Evolutionary conservation across 2,113 vertebrate genomes (phyloP).

Genomic region (Alectura lathami): DNA sequence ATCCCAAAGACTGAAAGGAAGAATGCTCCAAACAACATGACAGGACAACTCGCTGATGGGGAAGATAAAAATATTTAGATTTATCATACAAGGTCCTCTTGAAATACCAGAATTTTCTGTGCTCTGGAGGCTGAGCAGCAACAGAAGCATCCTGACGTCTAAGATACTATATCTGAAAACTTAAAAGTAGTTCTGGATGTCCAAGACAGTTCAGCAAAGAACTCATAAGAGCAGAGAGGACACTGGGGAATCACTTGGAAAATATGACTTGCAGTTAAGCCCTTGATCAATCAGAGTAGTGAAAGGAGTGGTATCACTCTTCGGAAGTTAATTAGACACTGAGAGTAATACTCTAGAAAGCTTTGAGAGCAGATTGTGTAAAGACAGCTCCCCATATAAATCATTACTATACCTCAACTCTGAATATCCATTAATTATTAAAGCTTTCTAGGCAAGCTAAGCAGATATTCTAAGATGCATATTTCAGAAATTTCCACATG

Average conservation of each 20-base stretch:
- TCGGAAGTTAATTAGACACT: slow-evolving; percentile 77
- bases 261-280: slow-evolving; percentile 70
- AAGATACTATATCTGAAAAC: background rate
- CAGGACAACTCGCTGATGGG: background rate
- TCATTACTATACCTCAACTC: slow-evolving; percentile 70
- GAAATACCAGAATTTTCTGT: background rate
- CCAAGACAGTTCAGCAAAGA: slow-evolving; percentile 24
- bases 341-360: slow-evolving; percentile 71
- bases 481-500: slow-evolving; percentile 69
- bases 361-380: slow-evolving; percentile 65
- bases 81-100: background rate
- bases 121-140: background rate
- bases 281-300: slow-evolving; percentile 74
- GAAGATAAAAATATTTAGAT: background rate
- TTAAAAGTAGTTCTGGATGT: slow-evolving; percentile 16
- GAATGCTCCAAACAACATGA: background rate
- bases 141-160: background rate
- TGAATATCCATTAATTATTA: slow-evolving; percentile 79
- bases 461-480: slow-evolving; percentile 66
- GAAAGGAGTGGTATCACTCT: slow-evolving; percentile 62
- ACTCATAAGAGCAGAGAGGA: slow-evolving; percentile 60
- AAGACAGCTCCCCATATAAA: slow-evolving; percentile 59
- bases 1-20: background rate
- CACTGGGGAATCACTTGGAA: slow-evolving; percentile 67
- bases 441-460: slow-evolving; percentile 73